These are phyloP conservation scores for Drosophila aldrichi DNA, from an alignment of 2,888 invertebrate species.

Conservation along the genomic window DNA sequence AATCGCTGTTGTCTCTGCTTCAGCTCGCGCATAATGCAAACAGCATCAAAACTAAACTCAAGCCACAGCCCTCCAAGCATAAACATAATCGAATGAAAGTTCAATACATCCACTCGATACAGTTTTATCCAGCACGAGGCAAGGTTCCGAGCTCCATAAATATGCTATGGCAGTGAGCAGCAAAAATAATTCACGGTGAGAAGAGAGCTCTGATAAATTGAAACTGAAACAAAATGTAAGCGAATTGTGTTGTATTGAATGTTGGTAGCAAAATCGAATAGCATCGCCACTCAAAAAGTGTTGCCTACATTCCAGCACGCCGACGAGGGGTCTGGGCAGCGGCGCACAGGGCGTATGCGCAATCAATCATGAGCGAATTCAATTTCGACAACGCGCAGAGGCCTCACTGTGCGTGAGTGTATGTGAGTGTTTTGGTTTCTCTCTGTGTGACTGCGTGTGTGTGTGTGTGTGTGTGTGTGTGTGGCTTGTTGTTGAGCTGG, in stretches of 20 bases:
- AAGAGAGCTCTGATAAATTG: conserved; percentile 58
- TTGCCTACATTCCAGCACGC: conserved; percentile 50
- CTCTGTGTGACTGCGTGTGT: too few species aligned
- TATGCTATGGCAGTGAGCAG: conserved; percentile 17
- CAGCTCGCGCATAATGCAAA: conserved; percentile 52
- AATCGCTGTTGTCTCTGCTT: conserved; percentile 17
- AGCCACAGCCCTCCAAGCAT: conserved; percentile 31
- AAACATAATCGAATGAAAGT: conserved; percentile 57
- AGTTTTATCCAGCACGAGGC: not conserved
- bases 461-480: not conserved
- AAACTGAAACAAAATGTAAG: conserved; percentile 73
- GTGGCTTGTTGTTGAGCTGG: conserved; percentile 9
- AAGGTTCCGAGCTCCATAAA: conserved; percentile 4
- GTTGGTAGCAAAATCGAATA: conserved; percentile 29
- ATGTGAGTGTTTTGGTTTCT: conserved; percentile 3
- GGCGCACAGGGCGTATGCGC: conserved; percentile 65
- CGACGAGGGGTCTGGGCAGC: not conserved
- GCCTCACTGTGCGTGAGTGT: conserved; percentile 30
- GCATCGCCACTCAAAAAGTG: conserved; percentile 30
- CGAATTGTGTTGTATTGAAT: conserved; percentile 43
- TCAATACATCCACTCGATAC: conserved; percentile 37
- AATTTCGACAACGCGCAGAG: conserved; percentile 64
- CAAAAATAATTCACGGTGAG: conserved; percentile 34
- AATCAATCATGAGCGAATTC: conserved; percentile 77
- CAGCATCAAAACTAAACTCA: conserved; percentile 47